Evolutionary conservation across 2,797 vertebrate species (phyloP).

Genomic region (Clarias laeviceps): DNA sequence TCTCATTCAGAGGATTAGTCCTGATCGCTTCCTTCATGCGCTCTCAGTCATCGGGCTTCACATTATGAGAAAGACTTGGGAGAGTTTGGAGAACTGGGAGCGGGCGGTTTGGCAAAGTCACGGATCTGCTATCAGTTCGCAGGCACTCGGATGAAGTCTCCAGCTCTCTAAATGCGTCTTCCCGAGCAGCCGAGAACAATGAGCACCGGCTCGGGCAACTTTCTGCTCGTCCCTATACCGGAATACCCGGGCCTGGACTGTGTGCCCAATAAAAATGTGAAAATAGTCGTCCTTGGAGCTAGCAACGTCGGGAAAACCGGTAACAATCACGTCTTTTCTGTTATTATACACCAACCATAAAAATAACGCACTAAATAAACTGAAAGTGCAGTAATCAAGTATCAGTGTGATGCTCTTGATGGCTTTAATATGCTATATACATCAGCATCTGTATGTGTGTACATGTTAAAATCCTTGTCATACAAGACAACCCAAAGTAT

Average conservation of each 20-base stretch:
- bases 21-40: slow-evolving; percentile 19
- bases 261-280: slow-evolving; percentile 85
- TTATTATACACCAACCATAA: neutral
- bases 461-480: neutral
- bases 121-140: slow-evolving; percentile 31
- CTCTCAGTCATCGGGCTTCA: slow-evolving; percentile 12
- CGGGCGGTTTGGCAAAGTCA: slow-evolving; percentile 3
- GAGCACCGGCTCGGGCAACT: slow-evolving; percentile 85
- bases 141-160: slow-evolving; percentile 42
- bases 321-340: slow-evolving; percentile 53
- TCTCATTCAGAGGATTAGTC: slow-evolving; percentile 32
- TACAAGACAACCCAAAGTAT: neutral
- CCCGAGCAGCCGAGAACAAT: slow-evolving; percentile 76
- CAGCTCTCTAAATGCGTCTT: slow-evolving; percentile 73
- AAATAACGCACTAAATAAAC: too few species aligned
- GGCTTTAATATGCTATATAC: neutral
- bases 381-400: neutral
- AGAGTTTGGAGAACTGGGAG: slow-evolving; percentile 5
- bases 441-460: neutral
- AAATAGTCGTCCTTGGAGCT: slow-evolving; percentile 89
- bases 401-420: neutral
- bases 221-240: slow-evolving; percentile 90
- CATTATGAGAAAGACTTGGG: slow-evolving; percentile 36
- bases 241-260: slow-evolving; percentile 85
- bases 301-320: slow-evolving; percentile 91